Evolutionary conservation across 1,140 invertebrate genomes (phyloP), one percentile per base, ranked within the genome.

Genomic region (Leptinotarsa lineolata): DNA sequence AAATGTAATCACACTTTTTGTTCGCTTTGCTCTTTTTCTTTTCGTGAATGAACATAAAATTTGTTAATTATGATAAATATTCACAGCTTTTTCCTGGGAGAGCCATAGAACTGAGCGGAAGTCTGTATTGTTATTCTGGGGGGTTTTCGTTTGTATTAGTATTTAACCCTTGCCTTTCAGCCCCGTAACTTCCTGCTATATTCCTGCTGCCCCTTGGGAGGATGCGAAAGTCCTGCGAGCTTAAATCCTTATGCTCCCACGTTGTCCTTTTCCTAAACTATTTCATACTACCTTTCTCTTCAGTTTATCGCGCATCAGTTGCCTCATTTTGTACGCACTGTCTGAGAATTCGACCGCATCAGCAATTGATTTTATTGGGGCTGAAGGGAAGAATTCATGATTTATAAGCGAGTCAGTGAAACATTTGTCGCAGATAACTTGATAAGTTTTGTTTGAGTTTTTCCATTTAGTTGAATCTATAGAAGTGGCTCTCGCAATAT

Each of bases 1-100:
- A 81, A 83, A 82, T 83, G 83, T 83, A 81, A 83, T 81, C 80
- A 80, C 75, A 82, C 82, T 83, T 83, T 81, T 82, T 83, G 81
- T 83, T 83, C 78, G 76, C 77, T 78, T 77, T 79, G 71, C 76
- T 80, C 78, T 78, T 81, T 78, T 78, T 81, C 80, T 82, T 39
- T 83, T 83, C 80, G 77, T 76, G 74, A 74, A 75, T 74, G 80
- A 80, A 77, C 79, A 83, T 84, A 83, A 84, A 84, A 83, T 81
- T 83, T 82, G 82, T 84, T 84, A 84, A 84, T 84, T 84, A 84
- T 84, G 83, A 84, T 84, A 84, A 84, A 84, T 84, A 84, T 84
- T 83, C 83, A 83, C 82, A 78, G 81, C 82, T 84, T 84, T 84
- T 84, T 84, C 83, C 83, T 84, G 81, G 76, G 83, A 84, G 83